Base-by-base conservation (phyloP, 2,797 vertebrate genomes). In the Ctenopoma kingsleyae region DNA sequence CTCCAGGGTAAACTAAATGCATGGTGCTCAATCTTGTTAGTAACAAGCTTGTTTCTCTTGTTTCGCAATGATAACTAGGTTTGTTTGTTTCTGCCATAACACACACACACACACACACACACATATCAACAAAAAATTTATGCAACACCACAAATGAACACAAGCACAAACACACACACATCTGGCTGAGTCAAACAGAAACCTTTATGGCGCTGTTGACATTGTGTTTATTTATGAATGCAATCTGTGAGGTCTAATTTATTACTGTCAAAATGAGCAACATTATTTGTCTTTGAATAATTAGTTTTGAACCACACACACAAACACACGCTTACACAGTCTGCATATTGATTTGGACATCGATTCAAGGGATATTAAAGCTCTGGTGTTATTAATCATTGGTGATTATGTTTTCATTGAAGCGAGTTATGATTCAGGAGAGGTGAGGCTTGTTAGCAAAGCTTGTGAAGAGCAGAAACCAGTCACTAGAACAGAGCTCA, bases 281-380 rank as follows among this genome's bases (percentile, higher is more conserved):
- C 83, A 87, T 77, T 84, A 76, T 83, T 88, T 82, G 38, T 81
- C 60, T 73, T 67, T 58, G 78, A 81, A 81, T 83, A 74, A 90
- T 89, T 77, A 67, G 62, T 81, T 74, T 79, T 69, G 40, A 66
- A 65, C 51, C 64, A 48, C 58, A 65, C 67, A 57, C 52, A 22
- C 40, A 40, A 4, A 27, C 25, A 27, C 25, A 27, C 25, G 5
- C 25, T 3, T n/a, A n/a, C 19, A 35, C 17, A 36, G 20, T 78
- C 74, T 86, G 71, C 78, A 71, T 81, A 81, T 74, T 86, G 78
- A 83, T 83, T 84, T 77, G 57, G 60, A 65, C 73, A 78, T 77
- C 78, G 82, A 89, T 86, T 83, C 27, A 41, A 27, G 59, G 76
- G 70, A 83, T 81, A 88, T 83, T 84, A 85, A 83, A 79, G 40